Evolutionary conservation across 1,140 invertebrate species (phyloP).

Genomic region (Drosophila ironensis): DNA sequence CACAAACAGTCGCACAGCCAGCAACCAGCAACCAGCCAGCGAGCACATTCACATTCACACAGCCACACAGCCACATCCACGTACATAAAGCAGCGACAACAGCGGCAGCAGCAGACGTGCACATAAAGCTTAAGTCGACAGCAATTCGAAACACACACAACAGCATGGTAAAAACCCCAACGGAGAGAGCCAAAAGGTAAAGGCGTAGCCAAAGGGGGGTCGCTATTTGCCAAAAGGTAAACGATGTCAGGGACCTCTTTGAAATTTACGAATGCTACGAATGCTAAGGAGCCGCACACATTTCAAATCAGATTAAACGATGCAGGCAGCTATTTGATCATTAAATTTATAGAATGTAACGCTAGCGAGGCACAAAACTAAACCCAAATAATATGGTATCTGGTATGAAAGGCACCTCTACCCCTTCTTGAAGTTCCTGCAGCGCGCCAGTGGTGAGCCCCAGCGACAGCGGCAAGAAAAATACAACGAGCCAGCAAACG

Average conservation of each 20-base stretch:
- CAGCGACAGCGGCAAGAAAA: constrained; percentile 55
- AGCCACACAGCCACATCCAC: background rate
- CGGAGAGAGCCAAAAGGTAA: constrained; percentile 1
- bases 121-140: constrained; percentile 77
- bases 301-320: too few species aligned
- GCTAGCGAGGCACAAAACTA: too few species aligned
- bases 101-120: constrained; percentile 27
- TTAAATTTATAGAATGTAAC: too few species aligned
- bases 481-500: constrained; percentile 46
- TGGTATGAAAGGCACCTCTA: too few species aligned
- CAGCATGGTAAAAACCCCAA: constrained; percentile 35
- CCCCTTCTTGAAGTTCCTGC: background rate
- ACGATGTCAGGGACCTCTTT: too few species aligned
- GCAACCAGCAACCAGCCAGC: constrained; percentile 21
- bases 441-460: constrained; percentile 13
- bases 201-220: background rate
- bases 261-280: too few species aligned
- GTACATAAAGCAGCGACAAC: background rate
- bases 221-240: too few species aligned
- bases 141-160: constrained; percentile 70
- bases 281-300: too few species aligned
- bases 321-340: too few species aligned
- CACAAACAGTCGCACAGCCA: constrained; percentile 16
- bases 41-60: constrained; percentile 11
- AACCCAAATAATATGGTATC: too few species aligned